phyloP scores from a whole-genome alignment of 2,797 vertebrate genomes.

The Argya squamiceps region DNA sequence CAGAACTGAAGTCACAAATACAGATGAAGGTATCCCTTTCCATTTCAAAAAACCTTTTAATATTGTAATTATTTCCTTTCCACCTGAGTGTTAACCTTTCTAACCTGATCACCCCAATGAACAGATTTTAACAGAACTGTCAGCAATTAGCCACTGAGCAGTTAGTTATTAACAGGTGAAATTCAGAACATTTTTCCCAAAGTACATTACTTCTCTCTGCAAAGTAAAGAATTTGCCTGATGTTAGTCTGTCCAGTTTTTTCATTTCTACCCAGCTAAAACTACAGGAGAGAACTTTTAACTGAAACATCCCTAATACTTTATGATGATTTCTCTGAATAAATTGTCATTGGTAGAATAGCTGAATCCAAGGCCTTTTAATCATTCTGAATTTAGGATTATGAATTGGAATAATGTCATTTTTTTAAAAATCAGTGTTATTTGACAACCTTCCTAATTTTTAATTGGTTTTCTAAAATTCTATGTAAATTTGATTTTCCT shows the following conservation, averaged over 20 bases:
- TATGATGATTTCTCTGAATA: neutral
- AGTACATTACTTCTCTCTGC: neutral
- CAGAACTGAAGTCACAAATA: neutral
- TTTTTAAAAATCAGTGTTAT: neutral
- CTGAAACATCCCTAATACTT: neutral
- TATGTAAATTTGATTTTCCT: neutral
- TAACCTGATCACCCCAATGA: neutral
- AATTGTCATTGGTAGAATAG: neutral
- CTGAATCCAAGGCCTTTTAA: neutral
- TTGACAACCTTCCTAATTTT: neutral
- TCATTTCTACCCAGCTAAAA: neutral
- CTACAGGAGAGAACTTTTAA: neutral
- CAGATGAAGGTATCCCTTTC: neutral
- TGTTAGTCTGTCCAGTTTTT: neutral
- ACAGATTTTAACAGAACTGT: neutral
- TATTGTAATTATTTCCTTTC: neutral
- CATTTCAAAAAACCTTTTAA: neutral
- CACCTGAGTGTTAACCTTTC: neutral
- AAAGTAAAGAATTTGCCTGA: neutral
- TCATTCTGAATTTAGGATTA: neutral
- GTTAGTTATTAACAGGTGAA: neutral
- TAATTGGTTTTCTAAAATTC: neutral
- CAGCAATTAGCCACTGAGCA: neutral
- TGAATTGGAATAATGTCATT: neutral
- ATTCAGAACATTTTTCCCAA: neutral